Base-by-base conservation (phyloP, 1,140 invertebrate genomes). In the Pectinophora gossypiella region DNA sequence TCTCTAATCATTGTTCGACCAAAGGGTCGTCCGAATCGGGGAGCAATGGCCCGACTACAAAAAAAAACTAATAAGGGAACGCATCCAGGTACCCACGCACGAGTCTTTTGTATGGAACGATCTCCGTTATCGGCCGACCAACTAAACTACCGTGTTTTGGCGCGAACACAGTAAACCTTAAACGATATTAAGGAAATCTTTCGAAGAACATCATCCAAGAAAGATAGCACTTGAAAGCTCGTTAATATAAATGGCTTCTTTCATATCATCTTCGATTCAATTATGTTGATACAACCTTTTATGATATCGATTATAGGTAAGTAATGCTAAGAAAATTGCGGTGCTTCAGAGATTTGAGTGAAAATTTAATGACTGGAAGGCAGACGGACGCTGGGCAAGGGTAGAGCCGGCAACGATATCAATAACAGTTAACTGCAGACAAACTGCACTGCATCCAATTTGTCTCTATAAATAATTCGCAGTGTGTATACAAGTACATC, bases 11-110 rank as follows among this genome's bases (percentile, higher is more conserved):
- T 86, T 81, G 80, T 83, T 76, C 71, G 66, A 59, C 70, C 73
- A 74, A 61, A 79, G 80, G 77, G 79, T 81, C 80, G 80, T 72
- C 72, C 64, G 65, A 76, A 69, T 73, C 68, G 63, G 78, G 72
- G 77, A 81, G 73, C 75, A 79, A 69, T 73, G 66, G 66, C 62
- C 70, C 67, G 40, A 58, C 5, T 56, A 66, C 61, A 72, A 72
- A 80, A 81, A 76, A 76, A 74, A 69, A 70, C 68, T 72, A 74
- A 51, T 64, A 65, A 81, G 62, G 55, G 58, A 63, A 75, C 75
- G 56, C 64, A 76, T 75, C 62, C 79, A 81, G 78, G 78, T 84
- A 83, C 61, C 65, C 68, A 70, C 68, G 70, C 66, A 70, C 48
- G 40, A 59, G 49, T 57, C 53, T 50, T 71, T 72, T 72, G 64